A percentile compares a stretch with the other conserved stretches of the same genome.
Evolutionary conservation across 2,888 invertebrate genomes (phyloP).

Genomic region (Xestobium rufovillosum): DNA sequence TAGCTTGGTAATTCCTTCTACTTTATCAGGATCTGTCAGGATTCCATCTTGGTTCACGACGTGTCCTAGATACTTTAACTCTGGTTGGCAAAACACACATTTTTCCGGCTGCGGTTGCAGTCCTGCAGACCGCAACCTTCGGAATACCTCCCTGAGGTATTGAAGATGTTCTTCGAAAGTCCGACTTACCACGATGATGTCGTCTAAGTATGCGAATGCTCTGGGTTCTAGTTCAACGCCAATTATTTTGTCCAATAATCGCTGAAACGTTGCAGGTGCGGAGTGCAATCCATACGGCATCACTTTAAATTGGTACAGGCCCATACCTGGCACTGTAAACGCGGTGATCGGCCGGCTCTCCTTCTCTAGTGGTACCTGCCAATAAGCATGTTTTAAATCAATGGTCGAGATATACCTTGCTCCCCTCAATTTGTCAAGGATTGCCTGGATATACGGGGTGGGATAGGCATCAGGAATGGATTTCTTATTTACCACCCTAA

Average conservation of each 20-base stretch:
- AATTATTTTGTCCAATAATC: conserved; percentile 23
- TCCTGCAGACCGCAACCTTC: conserved; percentile 20
- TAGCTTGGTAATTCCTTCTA: conserved; percentile 11
- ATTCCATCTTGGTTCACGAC: conserved; percentile 13
- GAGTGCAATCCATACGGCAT: conserved; percentile 2
- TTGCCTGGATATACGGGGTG: conserved; percentile 21
- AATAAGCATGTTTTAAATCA: conserved; percentile 26
- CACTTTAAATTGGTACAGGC: conserved; percentile 1
- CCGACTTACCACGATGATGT: conserved; percentile 20
- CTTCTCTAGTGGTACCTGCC: conserved; percentile 22
- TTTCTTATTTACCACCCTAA: conserved; percentile 23
- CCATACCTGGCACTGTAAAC: conserved; percentile 22
- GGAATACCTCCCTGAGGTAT: conserved; percentile 20
- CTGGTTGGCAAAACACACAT: conserved; percentile 20
- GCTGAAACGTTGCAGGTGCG: conserved; percentile 12
- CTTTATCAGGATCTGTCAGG: conserved; percentile 14
- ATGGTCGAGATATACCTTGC: conserved; percentile 22
- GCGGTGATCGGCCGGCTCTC: conserved; percentile 22
- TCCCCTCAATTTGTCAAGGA: conserved; percentile 19
- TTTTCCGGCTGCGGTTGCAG: conserved; percentile 25
- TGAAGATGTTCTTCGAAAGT: conserved; percentile 21
- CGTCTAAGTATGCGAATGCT: conserved; percentile 25
- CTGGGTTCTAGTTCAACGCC: conserved; percentile 23
- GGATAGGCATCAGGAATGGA: conserved; percentile 23
- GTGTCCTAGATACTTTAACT: conserved; percentile 14